Percentiles rank a stretch among this genome's conserved stretches.
phyloP scores from a whole-genome alignment of 2,113 vertebrate species.

The Eulemur rufifrons region DNA sequence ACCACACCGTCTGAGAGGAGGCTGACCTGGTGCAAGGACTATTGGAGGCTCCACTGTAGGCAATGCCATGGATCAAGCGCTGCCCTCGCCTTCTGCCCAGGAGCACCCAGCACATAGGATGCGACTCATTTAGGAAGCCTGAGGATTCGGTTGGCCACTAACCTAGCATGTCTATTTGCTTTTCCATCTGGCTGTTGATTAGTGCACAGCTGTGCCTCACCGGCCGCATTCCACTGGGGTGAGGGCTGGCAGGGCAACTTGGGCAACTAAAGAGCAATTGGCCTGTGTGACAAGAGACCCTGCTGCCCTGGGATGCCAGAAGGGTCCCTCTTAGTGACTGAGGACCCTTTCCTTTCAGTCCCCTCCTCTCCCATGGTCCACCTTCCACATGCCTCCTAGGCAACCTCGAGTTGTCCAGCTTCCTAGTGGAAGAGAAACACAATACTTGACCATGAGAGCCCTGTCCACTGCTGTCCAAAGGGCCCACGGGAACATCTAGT shows the following conservation, averaged over 20 bases:
- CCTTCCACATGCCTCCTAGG: not conserved
- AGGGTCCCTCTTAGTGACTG: not conserved
- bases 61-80: not conserved
- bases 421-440: not conserved
- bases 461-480: not conserved
- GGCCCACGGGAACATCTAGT: not conserved
- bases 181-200: constrained; percentile 50
- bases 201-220: not conserved
- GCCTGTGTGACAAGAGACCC: not conserved
- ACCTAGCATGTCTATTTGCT: not conserved
- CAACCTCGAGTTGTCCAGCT: not conserved
- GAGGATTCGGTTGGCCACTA: not conserved
- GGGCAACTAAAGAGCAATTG: not conserved
- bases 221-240: not conserved
- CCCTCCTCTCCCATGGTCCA: not conserved
- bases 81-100: not conserved
- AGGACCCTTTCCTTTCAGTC: not conserved
- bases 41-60: not conserved
- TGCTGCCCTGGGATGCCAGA: not conserved
- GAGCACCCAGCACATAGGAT: no score
- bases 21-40: not conserved
- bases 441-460: not conserved
- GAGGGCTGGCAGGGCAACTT: not conserved
- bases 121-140: not conserved
- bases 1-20: not conserved